phyloP scores from a whole-genome alignment of 2,113 vertebrate genomes.

The Campylomormyrus numenius region DNA sequence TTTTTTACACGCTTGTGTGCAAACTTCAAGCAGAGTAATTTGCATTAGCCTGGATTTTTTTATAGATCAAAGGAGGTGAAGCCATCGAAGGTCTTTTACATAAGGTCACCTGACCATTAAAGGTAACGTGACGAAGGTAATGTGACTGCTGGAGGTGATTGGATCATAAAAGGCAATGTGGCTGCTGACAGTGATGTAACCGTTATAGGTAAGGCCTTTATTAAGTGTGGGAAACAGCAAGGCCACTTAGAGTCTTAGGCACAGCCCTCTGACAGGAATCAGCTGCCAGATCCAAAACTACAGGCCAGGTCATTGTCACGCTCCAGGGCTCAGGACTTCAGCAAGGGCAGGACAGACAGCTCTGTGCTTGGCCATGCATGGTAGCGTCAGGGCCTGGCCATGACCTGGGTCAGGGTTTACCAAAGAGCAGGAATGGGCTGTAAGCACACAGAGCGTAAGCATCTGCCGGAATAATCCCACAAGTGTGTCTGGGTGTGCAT shows the following conservation, averaged over 20 bases:
- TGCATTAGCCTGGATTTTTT: background rate
- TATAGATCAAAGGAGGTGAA: background rate
- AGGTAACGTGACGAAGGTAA: background rate
- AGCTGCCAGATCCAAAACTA: conserved; percentile 1
- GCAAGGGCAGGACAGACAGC: conserved; percentile 34
- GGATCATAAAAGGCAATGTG: background rate
- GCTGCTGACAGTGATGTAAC: background rate
- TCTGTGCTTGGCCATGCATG: conserved; percentile 27
- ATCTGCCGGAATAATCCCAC: background rate
- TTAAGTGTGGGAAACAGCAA: background rate
- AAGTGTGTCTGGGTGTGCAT: conserved; percentile 36
- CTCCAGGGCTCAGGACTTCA: conserved; percentile 41
- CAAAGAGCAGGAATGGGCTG: conserved; percentile 55
- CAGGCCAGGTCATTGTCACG: conserved; percentile 29
- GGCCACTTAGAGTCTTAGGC: background rate
- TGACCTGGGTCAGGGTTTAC: conserved; percentile 65
- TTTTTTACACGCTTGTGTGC: background rate
- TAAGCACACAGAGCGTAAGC: background rate
- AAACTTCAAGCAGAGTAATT: background rate
- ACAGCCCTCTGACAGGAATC: background rate
- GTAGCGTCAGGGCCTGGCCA: conserved; percentile 47
- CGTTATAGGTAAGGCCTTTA: background rate
- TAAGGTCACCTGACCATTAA: background rate
- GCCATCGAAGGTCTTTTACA: background rate
- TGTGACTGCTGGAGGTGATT: background rate